These are phyloP conservation scores for Keiferia lycopersicella DNA, from an alignment of 2,888 invertebrate genomes.

Conservation along the genomic window DNA sequence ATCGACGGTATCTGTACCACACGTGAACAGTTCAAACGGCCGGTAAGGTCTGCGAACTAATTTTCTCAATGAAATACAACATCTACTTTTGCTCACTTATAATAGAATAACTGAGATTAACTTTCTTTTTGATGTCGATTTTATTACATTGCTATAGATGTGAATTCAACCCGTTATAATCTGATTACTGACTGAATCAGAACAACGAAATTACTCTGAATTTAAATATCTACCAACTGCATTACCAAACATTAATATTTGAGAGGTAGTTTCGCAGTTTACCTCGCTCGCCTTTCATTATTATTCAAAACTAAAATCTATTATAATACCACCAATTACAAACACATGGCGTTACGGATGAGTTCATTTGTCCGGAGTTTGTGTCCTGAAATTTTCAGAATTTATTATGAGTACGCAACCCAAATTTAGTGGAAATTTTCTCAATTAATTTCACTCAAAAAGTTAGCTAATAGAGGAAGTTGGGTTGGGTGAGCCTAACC, in stretches of 20 bases:
- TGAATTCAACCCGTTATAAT: too few relatives aligned
- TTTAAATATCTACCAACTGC: neutral
- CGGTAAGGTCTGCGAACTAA: too few relatives aligned
- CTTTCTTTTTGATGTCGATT: too few relatives aligned
- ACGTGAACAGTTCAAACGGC: slow-evolving; percentile 26
- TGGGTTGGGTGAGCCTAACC: slow-evolving; percentile 46
- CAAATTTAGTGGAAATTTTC: slow-evolving; percentile 53
- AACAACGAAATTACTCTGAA: neutral
- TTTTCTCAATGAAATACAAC: too few relatives aligned
- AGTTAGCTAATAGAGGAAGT: slow-evolving; percentile 53
- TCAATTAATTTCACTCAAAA: slow-evolving; percentile 54
- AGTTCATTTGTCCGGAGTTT: slow-evolving; percentile 38
- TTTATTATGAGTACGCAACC: slow-evolving; percentile 49
- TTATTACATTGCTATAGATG: too few relatives aligned
- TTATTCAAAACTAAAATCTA: slow-evolving; percentile 9
- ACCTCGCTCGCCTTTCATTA: neutral
- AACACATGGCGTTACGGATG: slow-evolving; percentile 30
- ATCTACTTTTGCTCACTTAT: too few relatives aligned
- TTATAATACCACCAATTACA: slow-evolving; percentile 11
- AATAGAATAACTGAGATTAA: too few relatives aligned
- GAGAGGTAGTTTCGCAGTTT: neutral
- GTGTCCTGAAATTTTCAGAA: slow-evolving; percentile 45
- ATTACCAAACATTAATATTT: slow-evolving; percentile 12
- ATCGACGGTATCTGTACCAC: slow-evolving; percentile 31
- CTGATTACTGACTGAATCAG: neutral